A percentile compares a stretch with the other conserved stretches of the same genome.
Conservation (phyloP, 2,888 invertebrate genomes). For the Macrosiphum euphorbiae region DNA sequence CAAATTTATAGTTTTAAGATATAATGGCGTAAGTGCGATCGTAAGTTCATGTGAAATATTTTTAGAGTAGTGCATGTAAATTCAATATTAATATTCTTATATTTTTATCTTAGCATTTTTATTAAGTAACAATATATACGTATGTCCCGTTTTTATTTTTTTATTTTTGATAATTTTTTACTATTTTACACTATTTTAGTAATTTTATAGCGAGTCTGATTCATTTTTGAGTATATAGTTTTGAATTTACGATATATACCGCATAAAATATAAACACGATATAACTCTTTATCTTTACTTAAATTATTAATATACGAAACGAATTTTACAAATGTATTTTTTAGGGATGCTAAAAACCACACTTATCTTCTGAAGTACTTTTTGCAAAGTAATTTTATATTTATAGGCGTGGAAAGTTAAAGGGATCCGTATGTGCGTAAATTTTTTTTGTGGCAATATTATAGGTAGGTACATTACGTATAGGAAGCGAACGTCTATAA, state of each 20-base stretch:
- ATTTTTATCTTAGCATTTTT: neutral
- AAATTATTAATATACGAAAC: slow-evolving; percentile 33
- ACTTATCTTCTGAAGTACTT: slow-evolving; percentile 38
- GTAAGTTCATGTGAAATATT: neutral
- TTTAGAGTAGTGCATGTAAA: neutral
- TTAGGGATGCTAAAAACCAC: slow-evolving; percentile 46
- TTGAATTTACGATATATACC: neutral
- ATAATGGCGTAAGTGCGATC: neutral
- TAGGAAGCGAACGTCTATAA: slow-evolving; percentile 47
- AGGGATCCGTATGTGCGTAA: neutral
- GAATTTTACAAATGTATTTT: slow-evolving; percentile 43
- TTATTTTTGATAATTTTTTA: too few species aligned
- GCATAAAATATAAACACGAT: neutral
- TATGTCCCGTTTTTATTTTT: too few species aligned
- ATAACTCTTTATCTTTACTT: slow-evolving; percentile 13
- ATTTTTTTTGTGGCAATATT: neutral
- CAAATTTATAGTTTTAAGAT: neutral
- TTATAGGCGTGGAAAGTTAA: slow-evolving; percentile 48
- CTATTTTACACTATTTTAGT: neutral
- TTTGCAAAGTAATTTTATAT: slow-evolving; percentile 56
- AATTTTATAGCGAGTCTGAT: neutral
- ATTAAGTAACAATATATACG: too few species aligned
- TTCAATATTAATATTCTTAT: neutral
- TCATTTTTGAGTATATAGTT: neutral
- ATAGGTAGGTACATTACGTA: slow-evolving; percentile 43